Conservation (phyloP, 1,140 invertebrate genomes). For the Zaprionus ornatus region DNA sequence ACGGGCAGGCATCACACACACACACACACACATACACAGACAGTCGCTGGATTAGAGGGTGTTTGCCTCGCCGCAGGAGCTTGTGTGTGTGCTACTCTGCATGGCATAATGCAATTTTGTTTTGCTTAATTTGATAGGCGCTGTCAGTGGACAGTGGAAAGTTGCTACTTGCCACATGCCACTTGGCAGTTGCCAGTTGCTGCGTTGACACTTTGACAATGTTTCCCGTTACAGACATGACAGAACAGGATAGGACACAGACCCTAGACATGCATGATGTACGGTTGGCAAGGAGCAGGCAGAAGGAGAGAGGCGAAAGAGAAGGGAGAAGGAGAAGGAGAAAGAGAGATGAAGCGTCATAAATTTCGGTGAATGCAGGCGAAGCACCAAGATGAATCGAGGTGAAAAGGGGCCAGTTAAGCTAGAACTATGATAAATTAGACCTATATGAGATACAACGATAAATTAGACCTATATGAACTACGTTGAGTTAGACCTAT, state of each 20-base stretch:
- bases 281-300: not conserved
- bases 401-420: not conserved
- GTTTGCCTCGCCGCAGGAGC: too few species aligned
- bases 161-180: constrained; percentile 10
- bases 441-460: not conserved
- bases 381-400: not conserved
- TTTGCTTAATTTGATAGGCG: constrained; percentile 82
- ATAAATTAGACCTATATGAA: not conserved
- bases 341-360: not conserved
- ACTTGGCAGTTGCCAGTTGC: constrained; percentile 30
- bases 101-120: constrained; percentile 79
- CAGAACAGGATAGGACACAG: constrained; percentile 30
- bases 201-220: constrained; percentile 65
- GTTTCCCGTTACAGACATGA: constrained; percentile 42
- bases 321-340: not conserved
- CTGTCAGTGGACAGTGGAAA: constrained; percentile 63
- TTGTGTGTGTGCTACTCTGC: constrained; percentile 42
- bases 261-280: constrained; percentile 9
- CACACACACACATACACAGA: constrained; percentile 25
- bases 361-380: not conserved
- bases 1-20: constrained; percentile 17
- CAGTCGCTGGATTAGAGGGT: too few species aligned
- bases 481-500: too few species aligned
- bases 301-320: not conserved
- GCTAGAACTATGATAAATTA: not conserved